Evolutionary conservation across 2,888 invertebrate genomes (phyloP).

Genomic region (Cremastinae sp.): DNA sequence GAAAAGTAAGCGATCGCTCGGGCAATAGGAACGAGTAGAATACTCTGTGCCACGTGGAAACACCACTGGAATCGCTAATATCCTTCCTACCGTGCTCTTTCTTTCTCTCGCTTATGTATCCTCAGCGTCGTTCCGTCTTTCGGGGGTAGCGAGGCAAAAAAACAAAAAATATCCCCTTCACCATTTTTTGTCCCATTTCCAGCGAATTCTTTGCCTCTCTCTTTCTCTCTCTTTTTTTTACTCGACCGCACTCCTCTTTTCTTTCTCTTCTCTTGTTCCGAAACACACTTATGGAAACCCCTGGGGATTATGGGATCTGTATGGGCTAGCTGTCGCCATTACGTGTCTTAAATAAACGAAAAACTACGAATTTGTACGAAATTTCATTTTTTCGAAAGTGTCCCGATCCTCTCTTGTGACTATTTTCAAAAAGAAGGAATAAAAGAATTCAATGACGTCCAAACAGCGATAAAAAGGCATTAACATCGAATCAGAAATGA

Average conservation of each 20-base stretch:
- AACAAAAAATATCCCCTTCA: slow-evolving; percentile 10
- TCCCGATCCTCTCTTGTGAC: background rate
- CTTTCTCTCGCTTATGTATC: slow-evolving; percentile 6
- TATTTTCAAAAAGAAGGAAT: no score
- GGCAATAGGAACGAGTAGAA: slow-evolving; percentile 66
- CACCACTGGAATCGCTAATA: slow-evolving; percentile 74
- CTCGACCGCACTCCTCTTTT: slow-evolving; percentile 6
- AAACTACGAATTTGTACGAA: no score
- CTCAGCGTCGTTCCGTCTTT: slow-evolving; percentile 34
- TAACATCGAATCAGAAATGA: no score
- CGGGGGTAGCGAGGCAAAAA: background rate
- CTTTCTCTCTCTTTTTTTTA: slow-evolving; percentile 8
- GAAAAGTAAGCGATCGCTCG: slow-evolving; percentile 58
- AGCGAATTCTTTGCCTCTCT: background rate
- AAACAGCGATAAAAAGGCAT: no score
- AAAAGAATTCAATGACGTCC: no score
- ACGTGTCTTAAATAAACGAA: slow-evolving; percentile 23
- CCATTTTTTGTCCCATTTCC: background rate
- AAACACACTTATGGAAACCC: slow-evolving; percentile 35
- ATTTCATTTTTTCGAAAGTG: background rate
- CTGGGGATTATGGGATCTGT: slow-evolving; percentile 15
- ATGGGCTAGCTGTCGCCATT: slow-evolving; percentile 8
- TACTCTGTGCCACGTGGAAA: slow-evolving; percentile 63
- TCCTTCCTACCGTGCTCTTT: slow-evolving; percentile 52
- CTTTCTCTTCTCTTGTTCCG: slow-evolving; percentile 10